Evolutionary conservation across 1,140 invertebrate genomes (phyloP), one percentile per base, ranked within the genome.

Genomic region (Drosophila sulfurigaster): DNA sequence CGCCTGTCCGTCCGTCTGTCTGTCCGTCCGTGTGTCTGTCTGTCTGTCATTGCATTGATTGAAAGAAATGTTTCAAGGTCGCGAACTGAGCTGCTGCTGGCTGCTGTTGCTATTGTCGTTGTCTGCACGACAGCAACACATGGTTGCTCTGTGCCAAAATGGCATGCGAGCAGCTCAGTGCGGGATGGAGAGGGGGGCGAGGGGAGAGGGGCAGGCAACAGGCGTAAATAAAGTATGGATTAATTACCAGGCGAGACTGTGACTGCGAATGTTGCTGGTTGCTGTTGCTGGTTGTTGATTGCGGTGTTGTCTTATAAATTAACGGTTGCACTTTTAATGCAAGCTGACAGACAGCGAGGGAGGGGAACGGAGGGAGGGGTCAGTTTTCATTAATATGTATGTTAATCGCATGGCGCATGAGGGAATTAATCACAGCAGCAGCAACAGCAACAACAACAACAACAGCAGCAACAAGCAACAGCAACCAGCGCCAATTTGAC

Each of bases 301-400:
- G 78, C 62, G 52, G 63, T 51, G 73, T 75, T 87, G 85, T 89
- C 78, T 89, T 75, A 73, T 89, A 88, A 88, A 88, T 88, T 88
- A 89, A 89, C 85, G 85, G 85, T 88, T 88, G 86, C 85, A 85
- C 66, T 79, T 79, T 89, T 79, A 88, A 88, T 88, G 75, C 86
- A 70, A 81, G 68, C 78, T 88, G 85, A 89, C 85, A 85, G 74
- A 78, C 80, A 5, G 11, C 3, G 41, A n/a, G 41, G 41, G 41
- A 7, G 35, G 35, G 6, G 7, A 25, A 25, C 35, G 10, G 35
- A 38, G 35, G 35, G 35, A n/a, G 41, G 41, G 11, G 3, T 3
- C n/a, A 43, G 41, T 43, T 43, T 43, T 43, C 57, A 57, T 28
- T 59, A 51, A 65, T 62, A 71, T 71, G 66, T 68, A 64, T 65